Evolutionary conservation across 2,888 invertebrate genomes (phyloP), one percentile per base, ranked within the genome.

Genomic region (Phragmatobia fuliginosa): DNA sequence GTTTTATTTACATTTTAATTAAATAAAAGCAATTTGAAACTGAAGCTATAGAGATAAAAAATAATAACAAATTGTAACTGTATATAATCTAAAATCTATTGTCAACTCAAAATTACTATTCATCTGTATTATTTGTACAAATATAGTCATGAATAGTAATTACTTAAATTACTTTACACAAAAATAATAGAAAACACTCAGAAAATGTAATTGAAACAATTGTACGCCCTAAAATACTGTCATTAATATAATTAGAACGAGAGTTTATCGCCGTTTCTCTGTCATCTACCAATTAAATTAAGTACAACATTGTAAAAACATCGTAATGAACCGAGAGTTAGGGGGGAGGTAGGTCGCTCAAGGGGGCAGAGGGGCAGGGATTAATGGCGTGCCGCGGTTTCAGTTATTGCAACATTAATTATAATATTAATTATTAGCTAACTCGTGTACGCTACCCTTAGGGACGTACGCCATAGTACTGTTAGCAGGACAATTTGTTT

Each of bases 401-500:
- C 85, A 87, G 88, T 89, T 90, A 90, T 89, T 86, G 88, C 87
- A 89, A 93, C 93, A 94, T 94, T 94, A 91, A 94, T 94, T 94
- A 93, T 91, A 93, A 94, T 94, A 94, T 94, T 94, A 94, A 94
- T 94, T 94, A 94, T 94, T 93, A 93, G 92, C 90, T 92, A 92
- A 93, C 91, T 92, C 90, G 87, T 89, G 91, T 88, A 81, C 80
- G 88, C 86, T 82, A 86, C 88, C 91, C 92, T 86, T 79, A 84
- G 89, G 88, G 90, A 87, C 83, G 86, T 74, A 56, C 62, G 76
- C 67, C 79, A 76, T 72, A 72, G 87, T 88, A 87, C 67, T 62
- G 85, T 71, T 66, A 72, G 79, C 82, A 85, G 21, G 62, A 65
- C 64, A 72, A 66, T 32, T n/a, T n/a, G n/a, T n/a, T 69, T 64